Evolutionary conservation across 2,113 vertebrate genomes (phyloP), one percentile per base, ranked within the genome.

Genomic region (Corythaeola cristata): DNA sequence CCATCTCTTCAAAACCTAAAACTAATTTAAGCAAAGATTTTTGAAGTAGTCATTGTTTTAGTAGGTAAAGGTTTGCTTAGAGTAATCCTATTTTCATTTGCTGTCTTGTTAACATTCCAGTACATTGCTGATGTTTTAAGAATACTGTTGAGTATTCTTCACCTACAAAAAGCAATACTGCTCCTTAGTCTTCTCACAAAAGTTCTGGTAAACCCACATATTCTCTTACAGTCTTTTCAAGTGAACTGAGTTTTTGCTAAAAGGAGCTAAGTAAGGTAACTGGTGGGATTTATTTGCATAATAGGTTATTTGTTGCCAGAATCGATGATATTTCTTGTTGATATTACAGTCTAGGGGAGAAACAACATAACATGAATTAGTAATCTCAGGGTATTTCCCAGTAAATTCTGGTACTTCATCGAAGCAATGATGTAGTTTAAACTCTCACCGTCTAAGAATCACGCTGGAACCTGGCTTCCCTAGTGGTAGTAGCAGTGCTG

Each of bases 331-430:
- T 28, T 87, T 84, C 55, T 63, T 74, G 73, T 74, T 81, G 90
- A 13, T 89, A 28, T n/a, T 85, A 41, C 68, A 75, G 66, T 87
- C 81, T 59, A 33, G 62, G 58, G 55, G 68, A 95, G 87, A 73
- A 81, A 6, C 55, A 45, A 20, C 30, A 59, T 22, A 58, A 92
- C 86, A n/a, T 53, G 87, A 86, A 77, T 94, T 93, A 84, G 68
- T 33, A 66, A 91, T 81, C 55, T 91, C 68, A 59, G 53, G 50
- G 4, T 93, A 78, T 72, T 85, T 93, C 56, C 44, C 35, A 58
- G 84, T 87, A 91, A 81, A 77, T 90, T 89, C 76, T 84, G 44
- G 47, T 91, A 9, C 85, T 93, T 93, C 67, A 55, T 89, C 90
- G 82, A 67, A 78, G 53, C 37, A 77, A 39, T 59, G 77, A 67